Evolutionary conservation across 2,113 vertebrate species (phyloP).

Genomic region (Cryptotis parvus): DNA sequence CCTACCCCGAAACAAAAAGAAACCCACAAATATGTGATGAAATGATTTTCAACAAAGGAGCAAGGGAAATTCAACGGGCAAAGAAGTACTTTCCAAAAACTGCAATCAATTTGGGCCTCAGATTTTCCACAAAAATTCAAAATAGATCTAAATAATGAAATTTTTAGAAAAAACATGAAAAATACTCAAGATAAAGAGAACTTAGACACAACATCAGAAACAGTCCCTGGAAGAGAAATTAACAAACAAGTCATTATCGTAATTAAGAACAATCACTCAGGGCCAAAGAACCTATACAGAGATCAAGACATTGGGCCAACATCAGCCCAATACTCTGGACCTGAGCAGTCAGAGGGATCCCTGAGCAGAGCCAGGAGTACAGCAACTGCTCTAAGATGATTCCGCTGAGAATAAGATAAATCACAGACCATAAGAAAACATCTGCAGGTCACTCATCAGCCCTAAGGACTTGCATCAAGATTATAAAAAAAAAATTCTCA

Average conservation of each 20-base stretch:
- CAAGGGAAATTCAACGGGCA: background rate
- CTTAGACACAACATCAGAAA: background rate
- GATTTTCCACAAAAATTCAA: background rate
- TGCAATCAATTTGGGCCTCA: background rate
- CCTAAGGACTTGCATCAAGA: background rate
- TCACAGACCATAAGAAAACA: background rate
- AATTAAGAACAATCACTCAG: background rate
- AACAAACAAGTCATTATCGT: background rate
- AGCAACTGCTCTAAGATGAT: too few relatives aligned
- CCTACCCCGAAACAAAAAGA: background rate
- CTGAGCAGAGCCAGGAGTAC: too few relatives aligned
- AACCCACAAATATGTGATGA: background rate
- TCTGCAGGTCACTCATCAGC: background rate
- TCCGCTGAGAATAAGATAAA: background rate
- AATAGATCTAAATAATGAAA: conserved; percentile 30
- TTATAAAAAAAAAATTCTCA: conserved; percentile 1
- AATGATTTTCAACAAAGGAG: conserved; percentile 13
- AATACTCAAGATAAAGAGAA: background rate
- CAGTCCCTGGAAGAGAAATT: background rate
- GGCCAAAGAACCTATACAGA: too few relatives aligned
- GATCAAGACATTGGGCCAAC: too few relatives aligned
- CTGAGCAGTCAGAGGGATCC: too few relatives aligned
- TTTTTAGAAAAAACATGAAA: background rate
- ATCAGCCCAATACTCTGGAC: too few relatives aligned
- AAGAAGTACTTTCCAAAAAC: background rate